phyloP scores from a whole-genome alignment of 2,113 vertebrate species.

The Sorex araneus region DNA sequence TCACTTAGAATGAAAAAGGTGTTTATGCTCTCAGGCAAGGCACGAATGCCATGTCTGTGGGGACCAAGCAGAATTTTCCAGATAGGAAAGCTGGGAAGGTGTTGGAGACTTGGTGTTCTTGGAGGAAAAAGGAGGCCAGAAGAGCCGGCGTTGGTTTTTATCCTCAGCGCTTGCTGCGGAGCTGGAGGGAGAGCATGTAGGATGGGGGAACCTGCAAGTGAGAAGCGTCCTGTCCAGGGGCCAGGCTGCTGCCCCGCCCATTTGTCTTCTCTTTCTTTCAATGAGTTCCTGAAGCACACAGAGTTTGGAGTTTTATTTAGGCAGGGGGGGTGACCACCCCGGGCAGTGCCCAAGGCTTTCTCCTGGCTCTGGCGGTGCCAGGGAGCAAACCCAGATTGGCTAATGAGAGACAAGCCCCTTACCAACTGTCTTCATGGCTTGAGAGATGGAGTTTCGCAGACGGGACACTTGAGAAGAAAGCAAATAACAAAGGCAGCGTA shows the following conservation, averaged over 20 bases:
- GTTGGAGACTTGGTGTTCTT: background rate
- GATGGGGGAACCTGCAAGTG: background rate
- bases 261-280: background rate
- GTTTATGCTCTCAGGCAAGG: background rate
- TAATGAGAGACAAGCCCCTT: no score
- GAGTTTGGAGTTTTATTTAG: background rate
- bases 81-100: background rate
- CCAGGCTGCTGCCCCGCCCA: no score
- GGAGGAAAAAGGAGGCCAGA: background rate
- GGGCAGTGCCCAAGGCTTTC: no score
- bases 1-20: background rate
- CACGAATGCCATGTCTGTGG: background rate
- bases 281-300: background rate
- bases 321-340: no score
- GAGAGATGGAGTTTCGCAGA: background rate
- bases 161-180: background rate
- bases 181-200: background rate
- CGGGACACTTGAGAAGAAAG: background rate
- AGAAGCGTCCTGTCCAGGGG: background rate
- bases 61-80: background rate
- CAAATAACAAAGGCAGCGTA: background rate
- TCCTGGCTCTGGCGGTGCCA: no score
- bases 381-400: no score
- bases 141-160: slow-evolving; percentile 1
- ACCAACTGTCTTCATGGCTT: no score